Conservation (phyloP, 2,888 invertebrate genomes). For the Coelopa pilipes region DNA sequence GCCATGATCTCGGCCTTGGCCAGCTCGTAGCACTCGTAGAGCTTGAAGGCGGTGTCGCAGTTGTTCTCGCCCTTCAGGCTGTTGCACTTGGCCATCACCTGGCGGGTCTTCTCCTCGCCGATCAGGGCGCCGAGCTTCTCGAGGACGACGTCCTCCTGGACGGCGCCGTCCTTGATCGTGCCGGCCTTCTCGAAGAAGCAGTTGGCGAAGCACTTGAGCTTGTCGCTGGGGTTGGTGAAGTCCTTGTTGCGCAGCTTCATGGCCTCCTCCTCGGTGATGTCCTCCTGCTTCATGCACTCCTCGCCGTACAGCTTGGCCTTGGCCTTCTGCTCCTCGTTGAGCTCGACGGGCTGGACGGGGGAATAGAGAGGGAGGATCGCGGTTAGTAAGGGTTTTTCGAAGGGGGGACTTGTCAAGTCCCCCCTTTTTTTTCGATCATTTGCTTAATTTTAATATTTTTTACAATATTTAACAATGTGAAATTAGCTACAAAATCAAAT, state of each 20-base stretch:
- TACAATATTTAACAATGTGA: no score
- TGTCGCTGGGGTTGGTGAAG: slow-evolving; percentile 49
- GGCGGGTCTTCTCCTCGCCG: slow-evolving; percentile 53
- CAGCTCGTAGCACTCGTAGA: slow-evolving; percentile 43
- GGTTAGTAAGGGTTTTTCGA: no score
- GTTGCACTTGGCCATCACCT: slow-evolving; percentile 49
- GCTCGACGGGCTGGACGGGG: slow-evolving; percentile 45
- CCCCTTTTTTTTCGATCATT: no score
- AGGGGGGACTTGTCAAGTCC: no score
- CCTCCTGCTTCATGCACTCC: slow-evolving; percentile 50
- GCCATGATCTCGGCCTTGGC: slow-evolving; percentile 41
- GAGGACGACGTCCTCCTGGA: slow-evolving; percentile 50
- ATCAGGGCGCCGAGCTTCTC: slow-evolving; percentile 48
- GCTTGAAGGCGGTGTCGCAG: slow-evolving; percentile 56
- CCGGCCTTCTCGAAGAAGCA: slow-evolving; percentile 61
- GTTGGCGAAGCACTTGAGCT: slow-evolving; percentile 58
- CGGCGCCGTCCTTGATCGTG: slow-evolving; percentile 52
- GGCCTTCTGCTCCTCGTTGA: slow-evolving; percentile 54
- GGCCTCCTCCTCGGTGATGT: slow-evolving; percentile 50
- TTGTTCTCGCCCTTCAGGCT: slow-evolving; percentile 49
- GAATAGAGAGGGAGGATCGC: no score
- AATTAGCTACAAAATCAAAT: no score
- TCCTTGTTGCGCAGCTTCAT: slow-evolving; percentile 51
- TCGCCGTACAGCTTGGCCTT: slow-evolving; percentile 49
- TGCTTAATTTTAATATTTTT: no score